These are phyloP conservation scores for Euproctis similis DNA, from an alignment of 2,888 invertebrate species.

Conservation along the genomic window DNA sequence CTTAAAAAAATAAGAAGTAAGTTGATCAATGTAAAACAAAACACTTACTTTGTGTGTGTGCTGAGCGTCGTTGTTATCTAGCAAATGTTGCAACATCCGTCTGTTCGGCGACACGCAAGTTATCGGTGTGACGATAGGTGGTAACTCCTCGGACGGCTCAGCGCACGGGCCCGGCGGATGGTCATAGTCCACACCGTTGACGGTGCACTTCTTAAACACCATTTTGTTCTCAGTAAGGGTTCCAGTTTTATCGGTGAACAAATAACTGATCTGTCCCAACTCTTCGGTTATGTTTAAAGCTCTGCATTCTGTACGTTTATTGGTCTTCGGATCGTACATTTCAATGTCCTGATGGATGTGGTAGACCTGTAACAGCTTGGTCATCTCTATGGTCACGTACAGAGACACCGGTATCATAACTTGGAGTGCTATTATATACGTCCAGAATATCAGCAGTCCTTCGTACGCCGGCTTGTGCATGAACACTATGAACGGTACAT, in stretches of 20 bases:
- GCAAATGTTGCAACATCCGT: slow-evolving; percentile 56
- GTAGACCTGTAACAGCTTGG: slow-evolving; percentile 95
- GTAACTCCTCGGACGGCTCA: slow-evolving; percentile 73
- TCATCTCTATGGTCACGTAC: slow-evolving; percentile 97
- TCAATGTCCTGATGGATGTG: slow-evolving; percentile 94
- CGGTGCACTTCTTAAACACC: slow-evolving; percentile 94
- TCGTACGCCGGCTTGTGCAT: slow-evolving; percentile 79
- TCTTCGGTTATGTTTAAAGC: slow-evolving; percentile 98
- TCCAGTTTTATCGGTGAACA: slow-evolving; percentile 98
- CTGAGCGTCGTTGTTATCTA: slow-evolving; percentile 54
- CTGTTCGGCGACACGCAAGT: slow-evolving; percentile 64
- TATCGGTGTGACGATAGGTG: slow-evolving; percentile 60
- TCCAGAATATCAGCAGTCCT: slow-evolving; percentile 94
- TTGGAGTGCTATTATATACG: slow-evolving; percentile 95
- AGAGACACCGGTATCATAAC: slow-evolving; percentile 97
- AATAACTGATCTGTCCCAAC: slow-evolving; percentile 91
- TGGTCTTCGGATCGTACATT: slow-evolving; percentile 88
- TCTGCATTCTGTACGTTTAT: slow-evolving; percentile 86
- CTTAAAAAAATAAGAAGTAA: too few relatives aligned
- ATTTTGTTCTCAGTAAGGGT: slow-evolving; percentile 98
- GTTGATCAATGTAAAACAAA: too few relatives aligned
- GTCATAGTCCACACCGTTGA: slow-evolving; percentile 92
- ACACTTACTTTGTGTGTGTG: slow-evolving; percentile 76
- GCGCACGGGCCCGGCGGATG: slow-evolving; percentile 85
- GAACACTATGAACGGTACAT: slow-evolving; percentile 81